A percentile compares a stretch with the other conserved stretches of the same genome.
Conservation (phyloP, 2,113 vertebrate genomes). For the Anoplopoma fimbria region DNA sequence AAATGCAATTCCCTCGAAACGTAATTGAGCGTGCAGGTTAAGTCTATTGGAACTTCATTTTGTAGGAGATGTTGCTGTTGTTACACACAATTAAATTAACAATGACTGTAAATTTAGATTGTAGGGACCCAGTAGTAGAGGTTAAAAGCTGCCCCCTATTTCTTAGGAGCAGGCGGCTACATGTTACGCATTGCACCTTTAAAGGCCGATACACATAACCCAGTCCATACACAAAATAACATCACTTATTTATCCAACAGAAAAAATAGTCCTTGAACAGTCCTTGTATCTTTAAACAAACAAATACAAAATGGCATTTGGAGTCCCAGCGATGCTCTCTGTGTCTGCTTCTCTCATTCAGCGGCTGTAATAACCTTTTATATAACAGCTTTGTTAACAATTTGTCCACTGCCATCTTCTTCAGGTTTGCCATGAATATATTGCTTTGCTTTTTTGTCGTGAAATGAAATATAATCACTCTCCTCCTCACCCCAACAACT, state of each 20-base stretch:
- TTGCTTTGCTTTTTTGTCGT: slow-evolving; percentile 7
- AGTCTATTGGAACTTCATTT: too few species aligned
- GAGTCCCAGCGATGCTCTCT: not conserved
- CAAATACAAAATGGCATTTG: not conserved
- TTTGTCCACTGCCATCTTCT: not conserved
- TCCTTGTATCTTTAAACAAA: slow-evolving; percentile 1
- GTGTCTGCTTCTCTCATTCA: not conserved
- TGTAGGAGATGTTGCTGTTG: too few species aligned
- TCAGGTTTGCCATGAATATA: not conserved
- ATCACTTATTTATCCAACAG: not conserved
- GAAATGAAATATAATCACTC: not conserved
- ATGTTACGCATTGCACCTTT: not conserved
- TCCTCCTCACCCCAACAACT: not conserved
- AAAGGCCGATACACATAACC: not conserved
- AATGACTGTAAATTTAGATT: too few species aligned
- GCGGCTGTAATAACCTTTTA: not conserved
- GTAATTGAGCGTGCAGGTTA: too few species aligned
- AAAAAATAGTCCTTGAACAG: not conserved
- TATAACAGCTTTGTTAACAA: not conserved
- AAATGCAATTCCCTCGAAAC: too few species aligned
- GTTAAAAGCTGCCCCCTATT: too few species aligned
- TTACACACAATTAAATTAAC: too few species aligned
- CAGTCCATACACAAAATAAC: not conserved
- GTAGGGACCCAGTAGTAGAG: too few species aligned
- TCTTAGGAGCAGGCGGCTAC: not conserved